Conservation (phyloP, 2,797 vertebrate genomes). For the Semotilus atromaculatus region DNA sequence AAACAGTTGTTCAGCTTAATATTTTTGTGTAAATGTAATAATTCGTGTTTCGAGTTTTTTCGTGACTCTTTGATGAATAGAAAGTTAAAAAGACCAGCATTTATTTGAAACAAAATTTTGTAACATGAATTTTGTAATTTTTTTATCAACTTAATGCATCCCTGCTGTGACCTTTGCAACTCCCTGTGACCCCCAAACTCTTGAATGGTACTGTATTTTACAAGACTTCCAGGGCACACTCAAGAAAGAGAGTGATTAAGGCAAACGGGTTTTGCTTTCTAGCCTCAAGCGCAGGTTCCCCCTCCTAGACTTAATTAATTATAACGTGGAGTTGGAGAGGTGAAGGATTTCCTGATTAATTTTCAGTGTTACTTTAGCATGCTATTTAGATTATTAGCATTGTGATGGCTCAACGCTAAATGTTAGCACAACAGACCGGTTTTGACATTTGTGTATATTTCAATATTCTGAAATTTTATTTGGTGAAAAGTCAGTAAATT, state of each 20-base stretch:
- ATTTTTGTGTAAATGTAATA: not conserved
- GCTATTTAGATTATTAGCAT: not conserved
- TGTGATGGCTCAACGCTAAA: not conserved
- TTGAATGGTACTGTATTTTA: not conserved
- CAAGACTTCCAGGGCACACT: not conserved
- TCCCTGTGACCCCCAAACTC: no score
- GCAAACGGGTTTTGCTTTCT: constrained; percentile 12
- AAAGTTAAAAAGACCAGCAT: not conserved
- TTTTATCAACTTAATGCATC: not conserved
- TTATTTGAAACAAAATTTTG: not conserved
- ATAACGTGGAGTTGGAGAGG: not conserved
- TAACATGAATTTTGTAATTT: no score
- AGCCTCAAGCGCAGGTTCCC: not conserved
- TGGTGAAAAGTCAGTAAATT: not conserved
- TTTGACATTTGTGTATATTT: not conserved
- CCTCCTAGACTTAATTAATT: not conserved
- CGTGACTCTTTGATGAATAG: not conserved
- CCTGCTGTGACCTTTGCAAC: no score
- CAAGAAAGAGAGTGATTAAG: not conserved
- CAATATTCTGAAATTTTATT: not conserved
- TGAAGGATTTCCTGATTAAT: not conserved
- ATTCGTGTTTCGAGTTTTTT: not conserved
- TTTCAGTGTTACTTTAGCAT: not conserved
- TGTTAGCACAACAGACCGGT: not conserved
- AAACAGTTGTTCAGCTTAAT: not conserved